phyloP scores from a whole-genome alignment of 1,140 invertebrate species.

The Bombus fervidus region DNA sequence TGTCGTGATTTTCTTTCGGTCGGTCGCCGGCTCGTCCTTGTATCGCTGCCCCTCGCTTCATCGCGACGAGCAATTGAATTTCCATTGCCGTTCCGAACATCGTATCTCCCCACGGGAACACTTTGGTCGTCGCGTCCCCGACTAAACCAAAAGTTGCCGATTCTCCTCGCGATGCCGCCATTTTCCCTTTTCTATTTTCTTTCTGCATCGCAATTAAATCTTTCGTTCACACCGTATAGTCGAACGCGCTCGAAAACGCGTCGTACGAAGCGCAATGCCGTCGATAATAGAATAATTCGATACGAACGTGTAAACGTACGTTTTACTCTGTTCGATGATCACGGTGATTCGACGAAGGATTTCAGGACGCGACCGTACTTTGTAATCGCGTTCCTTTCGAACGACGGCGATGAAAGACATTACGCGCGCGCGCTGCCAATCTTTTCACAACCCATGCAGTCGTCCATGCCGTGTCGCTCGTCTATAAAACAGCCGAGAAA shows the following conservation, averaged over 20 bases:
- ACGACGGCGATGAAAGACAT: too few relatives aligned
- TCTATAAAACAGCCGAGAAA: too few relatives aligned
- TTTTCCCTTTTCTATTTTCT: too few relatives aligned
- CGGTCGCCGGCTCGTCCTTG: conserved; percentile 9
- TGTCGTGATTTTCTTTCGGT: conserved; percentile 68
- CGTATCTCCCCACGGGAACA: background rate
- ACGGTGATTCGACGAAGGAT: too few relatives aligned
- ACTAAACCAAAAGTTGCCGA: background rate
- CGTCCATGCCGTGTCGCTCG: too few relatives aligned
- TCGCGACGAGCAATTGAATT: conserved; percentile 59
- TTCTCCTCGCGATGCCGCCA: background rate
- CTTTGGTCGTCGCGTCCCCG: background rate
- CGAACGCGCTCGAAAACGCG: background rate
- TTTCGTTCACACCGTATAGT: background rate
- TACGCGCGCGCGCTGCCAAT: too few relatives aligned
- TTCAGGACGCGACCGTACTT: too few relatives aligned
- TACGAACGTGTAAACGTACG: too few relatives aligned
- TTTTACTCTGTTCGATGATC: too few relatives aligned
- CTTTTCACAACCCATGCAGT: too few relatives aligned
- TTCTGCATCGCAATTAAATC: background rate
- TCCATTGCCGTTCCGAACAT: conserved; percentile 18
- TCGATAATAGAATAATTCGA: rapidly evolving
- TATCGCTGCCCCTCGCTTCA: conserved; percentile 23
- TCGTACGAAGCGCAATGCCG: background rate
- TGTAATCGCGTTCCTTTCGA: too few relatives aligned